phyloP scores from a whole-genome alignment of 1,140 invertebrate genomes.

The Geopemphigus sp. region DNA sequence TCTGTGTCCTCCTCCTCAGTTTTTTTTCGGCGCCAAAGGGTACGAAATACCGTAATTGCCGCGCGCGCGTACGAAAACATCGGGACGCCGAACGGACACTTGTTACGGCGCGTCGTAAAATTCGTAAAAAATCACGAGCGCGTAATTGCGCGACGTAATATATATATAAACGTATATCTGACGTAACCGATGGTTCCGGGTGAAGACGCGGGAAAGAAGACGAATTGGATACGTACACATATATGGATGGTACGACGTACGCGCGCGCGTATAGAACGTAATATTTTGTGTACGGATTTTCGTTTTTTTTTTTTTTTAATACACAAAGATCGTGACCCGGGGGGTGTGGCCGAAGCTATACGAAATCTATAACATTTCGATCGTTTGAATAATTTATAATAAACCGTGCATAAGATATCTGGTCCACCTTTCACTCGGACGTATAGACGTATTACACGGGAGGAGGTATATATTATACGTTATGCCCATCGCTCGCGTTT shows the following conservation, averaged over 20 bases:
- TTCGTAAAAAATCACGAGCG: too few species aligned
- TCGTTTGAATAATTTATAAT: slow-evolving; percentile 49
- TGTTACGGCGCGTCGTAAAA: too few species aligned
- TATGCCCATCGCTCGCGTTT: slow-evolving; percentile 11
- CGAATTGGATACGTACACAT: slow-evolving; percentile 10
- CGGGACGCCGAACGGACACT: too few species aligned
- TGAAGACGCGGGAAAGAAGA: slow-evolving; percentile 6
- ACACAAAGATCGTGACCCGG: slow-evolving; percentile 44
- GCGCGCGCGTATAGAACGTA: slow-evolving; percentile 8
- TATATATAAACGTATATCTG: neutral
- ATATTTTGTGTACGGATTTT: slow-evolving; percentile 2
- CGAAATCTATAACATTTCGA: slow-evolving; percentile 50
- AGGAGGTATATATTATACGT: too few species aligned
- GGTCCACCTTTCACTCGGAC: slow-evolving; percentile 37
- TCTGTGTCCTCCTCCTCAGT: too few species aligned
- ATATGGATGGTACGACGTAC: neutral
- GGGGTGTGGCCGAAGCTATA: slow-evolving; percentile 40
- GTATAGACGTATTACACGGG: neutral
- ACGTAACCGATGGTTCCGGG: neutral
- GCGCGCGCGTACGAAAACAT: too few species aligned
- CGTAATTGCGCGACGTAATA: too few species aligned
- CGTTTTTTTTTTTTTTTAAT: slow-evolving; percentile 22
- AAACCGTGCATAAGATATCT: slow-evolving; percentile 47
- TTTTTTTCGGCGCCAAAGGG: too few species aligned
- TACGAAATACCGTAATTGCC: too few species aligned